Conservation (phyloP, 2,113 vertebrate genomes). For the Corythaixoides concolor region DNA sequence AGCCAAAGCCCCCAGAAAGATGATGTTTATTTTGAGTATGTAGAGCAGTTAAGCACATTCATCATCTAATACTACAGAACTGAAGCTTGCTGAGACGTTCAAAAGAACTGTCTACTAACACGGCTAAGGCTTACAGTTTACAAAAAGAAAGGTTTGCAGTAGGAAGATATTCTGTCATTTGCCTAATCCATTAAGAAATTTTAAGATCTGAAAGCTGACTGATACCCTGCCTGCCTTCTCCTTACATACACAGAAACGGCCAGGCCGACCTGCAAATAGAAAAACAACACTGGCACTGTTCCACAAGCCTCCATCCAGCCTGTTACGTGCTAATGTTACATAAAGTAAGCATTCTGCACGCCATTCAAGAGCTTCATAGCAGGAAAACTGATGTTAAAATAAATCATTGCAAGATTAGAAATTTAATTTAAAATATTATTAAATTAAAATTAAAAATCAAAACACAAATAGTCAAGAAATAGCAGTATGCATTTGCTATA, state of each 20-base stretch:
- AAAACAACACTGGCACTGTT: slow-evolving; percentile 5
- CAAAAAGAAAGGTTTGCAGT: not conserved
- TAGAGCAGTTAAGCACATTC: not conserved
- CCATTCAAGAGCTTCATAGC: not conserved
- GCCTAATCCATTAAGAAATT: not conserved
- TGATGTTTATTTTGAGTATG: not conserved
- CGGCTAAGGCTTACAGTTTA: not conserved
- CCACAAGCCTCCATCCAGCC: slow-evolving; percentile 15
- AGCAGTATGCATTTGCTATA: not conserved
- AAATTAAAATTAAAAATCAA: not conserved
- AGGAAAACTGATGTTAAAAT: not conserved
- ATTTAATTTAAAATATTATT: not conserved
- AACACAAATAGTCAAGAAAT: not conserved
- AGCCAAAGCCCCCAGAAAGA: not conserved
- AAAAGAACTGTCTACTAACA: not conserved
- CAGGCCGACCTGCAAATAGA: slow-evolving; percentile 9
- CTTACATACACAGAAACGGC: not conserved
- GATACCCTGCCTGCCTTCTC: not conserved
- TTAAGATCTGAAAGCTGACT: not conserved
- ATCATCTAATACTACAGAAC: not conserved
- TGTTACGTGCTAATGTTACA: not conserved
- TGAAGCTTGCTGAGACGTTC: not conserved
- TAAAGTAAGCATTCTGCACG: not conserved
- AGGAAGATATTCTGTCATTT: not conserved
- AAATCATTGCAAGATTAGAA: not conserved